Percentiles rank a stretch among this genome's conserved stretches.
These are phyloP conservation scores for Platysteira castanea DNA, from an alignment of 2,113 vertebrate genomes.

Conservation along the genomic window DNA sequence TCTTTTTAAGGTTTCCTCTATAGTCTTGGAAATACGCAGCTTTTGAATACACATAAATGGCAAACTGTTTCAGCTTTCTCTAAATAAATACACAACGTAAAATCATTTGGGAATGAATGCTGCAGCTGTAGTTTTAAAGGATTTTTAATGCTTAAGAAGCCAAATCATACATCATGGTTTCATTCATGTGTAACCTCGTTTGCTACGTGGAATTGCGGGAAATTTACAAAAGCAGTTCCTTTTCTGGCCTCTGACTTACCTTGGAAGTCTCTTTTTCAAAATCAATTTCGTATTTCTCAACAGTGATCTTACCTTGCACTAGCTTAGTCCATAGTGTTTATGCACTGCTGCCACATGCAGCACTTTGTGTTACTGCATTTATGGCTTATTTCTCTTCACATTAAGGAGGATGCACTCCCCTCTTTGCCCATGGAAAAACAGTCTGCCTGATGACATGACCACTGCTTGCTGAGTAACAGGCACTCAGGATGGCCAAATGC, in stretches of 20 bases:
- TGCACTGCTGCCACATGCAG: background rate
- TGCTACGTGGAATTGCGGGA: rapidly evolving
- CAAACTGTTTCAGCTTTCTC: slow-evolving; percentile 9
- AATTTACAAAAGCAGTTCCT: background rate
- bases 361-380: background rate
- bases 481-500: background rate
- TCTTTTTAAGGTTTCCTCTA: background rate
- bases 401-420: background rate
- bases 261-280: background rate
- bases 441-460: background rate
- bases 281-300: background rate
- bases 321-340: background rate
- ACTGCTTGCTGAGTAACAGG: background rate
- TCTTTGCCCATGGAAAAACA: background rate
- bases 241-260: background rate
- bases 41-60: background rate
- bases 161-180: background rate
- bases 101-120: background rate
- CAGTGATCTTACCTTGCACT: background rate
- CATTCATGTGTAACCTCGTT: background rate
- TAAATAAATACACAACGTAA: slow-evolving; percentile 11
- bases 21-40: background rate
- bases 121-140: background rate
- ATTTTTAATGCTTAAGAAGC: background rate
- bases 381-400: background rate